Conservation (phyloP, 2,113 vertebrate species). For the Seriola dumerili region DNA sequence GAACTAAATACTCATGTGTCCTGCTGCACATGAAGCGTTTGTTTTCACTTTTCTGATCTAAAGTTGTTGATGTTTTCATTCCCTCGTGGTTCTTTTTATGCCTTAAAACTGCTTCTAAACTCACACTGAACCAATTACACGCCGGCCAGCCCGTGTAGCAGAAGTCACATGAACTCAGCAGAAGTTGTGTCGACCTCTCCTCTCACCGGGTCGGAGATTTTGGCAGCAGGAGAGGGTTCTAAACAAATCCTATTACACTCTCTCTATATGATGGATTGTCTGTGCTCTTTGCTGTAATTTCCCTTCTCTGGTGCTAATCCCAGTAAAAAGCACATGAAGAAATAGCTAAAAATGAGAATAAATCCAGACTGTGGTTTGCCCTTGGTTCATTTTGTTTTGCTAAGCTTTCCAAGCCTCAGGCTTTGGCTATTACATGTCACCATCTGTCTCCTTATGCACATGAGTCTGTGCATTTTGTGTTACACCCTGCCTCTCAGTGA, state of each 20-base stretch:
- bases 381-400: constrained; percentile 54
- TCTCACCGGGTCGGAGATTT: not conserved
- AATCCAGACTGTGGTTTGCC: constrained; percentile 48
- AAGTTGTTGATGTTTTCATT: not conserved
- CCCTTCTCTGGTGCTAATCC: constrained; percentile 31
- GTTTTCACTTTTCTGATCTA: not conserved
- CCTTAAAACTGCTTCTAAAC: not conserved
- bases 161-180: not conserved
- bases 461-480: constrained; percentile 43
- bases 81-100: not conserved
- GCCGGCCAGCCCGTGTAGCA: not conserved
- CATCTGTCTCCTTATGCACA: constrained; percentile 68
- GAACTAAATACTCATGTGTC: not conserved
- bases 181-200: not conserved
- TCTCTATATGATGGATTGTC: not conserved
- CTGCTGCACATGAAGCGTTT: not conserved
- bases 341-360: constrained; percentile 19
- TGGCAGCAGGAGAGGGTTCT: not conserved
- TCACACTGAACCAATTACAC: not conserved
- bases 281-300: constrained; percentile 32
- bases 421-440: constrained; percentile 62
- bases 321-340: constrained; percentile 24
- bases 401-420: constrained; percentile 58
- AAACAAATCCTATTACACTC: constrained; percentile 8
- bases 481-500: constrained; percentile 15